Percentiles rank a stretch among this genome's conserved stretches.
These are phyloP conservation scores for Neoascia interrupta DNA, from an alignment of 2,888 invertebrate genomes.

Conservation along the genomic window DNA sequence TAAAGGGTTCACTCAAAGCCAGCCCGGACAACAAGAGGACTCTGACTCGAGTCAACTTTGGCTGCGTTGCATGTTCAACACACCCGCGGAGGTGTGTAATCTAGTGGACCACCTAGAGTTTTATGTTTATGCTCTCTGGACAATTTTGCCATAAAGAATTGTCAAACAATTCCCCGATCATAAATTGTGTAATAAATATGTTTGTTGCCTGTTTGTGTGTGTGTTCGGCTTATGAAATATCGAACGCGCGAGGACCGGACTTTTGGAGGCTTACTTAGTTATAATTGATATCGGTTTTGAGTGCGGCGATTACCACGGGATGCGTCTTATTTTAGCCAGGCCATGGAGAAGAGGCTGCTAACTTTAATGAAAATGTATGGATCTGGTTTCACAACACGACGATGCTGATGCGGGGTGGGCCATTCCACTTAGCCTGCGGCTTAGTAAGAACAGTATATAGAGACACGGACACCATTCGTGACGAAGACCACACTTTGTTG, in stretches of 20 bases:
- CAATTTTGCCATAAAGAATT: constrained; percentile 72
- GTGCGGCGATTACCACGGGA: constrained; percentile 66
- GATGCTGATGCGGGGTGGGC: constrained; percentile 46
- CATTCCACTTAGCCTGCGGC: too few species aligned
- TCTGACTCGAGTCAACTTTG: constrained; percentile 24
- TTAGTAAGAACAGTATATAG: constrained; percentile 11
- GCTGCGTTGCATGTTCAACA: constrained; percentile 60
- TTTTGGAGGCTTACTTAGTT: constrained; percentile 71
- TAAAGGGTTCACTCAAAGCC: constrained; percentile 49
- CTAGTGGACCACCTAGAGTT: constrained; percentile 72
- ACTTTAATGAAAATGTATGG: constrained; percentile 48
- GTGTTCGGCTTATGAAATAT: constrained; percentile 53
- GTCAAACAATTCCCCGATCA: constrained; percentile 71
- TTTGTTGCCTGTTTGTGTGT: constrained; percentile 44
- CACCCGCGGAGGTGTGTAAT: constrained; percentile 69
- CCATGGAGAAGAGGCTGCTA: constrained; percentile 42
- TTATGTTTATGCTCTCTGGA: constrained; percentile 72
- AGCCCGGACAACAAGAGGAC: constrained; percentile 2
- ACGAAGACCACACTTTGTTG: constrained; percentile 16
- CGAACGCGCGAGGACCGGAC: too few species aligned
- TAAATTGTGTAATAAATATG: constrained; percentile 72
- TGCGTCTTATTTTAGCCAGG: constrained; percentile 60
- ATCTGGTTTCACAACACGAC: constrained; percentile 56
- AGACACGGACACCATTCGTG: neutral
- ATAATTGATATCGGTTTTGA: constrained; percentile 70